Conservation (phyloP, 2,888 invertebrate species). For the Drosophila neutralis region DNA sequence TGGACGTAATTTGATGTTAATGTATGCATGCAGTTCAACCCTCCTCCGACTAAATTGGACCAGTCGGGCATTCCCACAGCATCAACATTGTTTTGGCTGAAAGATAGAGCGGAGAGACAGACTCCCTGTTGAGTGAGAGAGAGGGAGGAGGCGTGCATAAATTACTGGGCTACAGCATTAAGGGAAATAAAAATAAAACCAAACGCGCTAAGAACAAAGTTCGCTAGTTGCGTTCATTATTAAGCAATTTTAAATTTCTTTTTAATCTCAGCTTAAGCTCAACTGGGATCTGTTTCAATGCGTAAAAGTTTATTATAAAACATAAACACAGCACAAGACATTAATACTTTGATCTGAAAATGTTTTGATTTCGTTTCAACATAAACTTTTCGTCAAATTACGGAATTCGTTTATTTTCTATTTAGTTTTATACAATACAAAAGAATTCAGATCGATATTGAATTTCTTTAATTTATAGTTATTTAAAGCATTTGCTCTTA, state of each 20-base stretch:
- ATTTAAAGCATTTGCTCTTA: neutral
- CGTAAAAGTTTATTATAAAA: neutral
- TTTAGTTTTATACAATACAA: too few relatives aligned
- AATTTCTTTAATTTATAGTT: neutral
- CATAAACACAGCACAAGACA: neutral
- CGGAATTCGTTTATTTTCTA: neutral
- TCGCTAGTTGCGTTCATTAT: slow-evolving; percentile 57
- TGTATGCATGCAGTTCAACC: slow-evolving; percentile 62
- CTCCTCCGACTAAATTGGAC: slow-evolving; percentile 9
- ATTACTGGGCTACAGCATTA: slow-evolving; percentile 47
- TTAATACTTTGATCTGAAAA: neutral
- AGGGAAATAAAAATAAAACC: slow-evolving; percentile 50
- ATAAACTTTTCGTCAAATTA: neutral
- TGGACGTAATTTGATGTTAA: slow-evolving; percentile 70
- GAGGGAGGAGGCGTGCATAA: slow-evolving; percentile 46
- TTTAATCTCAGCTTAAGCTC: slow-evolving; percentile 6
- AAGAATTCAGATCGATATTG: neutral
- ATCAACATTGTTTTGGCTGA: slow-evolving; percentile 7
- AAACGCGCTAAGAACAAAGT: slow-evolving; percentile 20
- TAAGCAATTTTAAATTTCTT: slow-evolving; percentile 31
- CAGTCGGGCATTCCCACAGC: slow-evolving; percentile 2
- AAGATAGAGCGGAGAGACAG: neutral
- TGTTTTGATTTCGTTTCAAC: neutral
- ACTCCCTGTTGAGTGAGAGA: neutral
- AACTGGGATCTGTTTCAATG: slow-evolving; percentile 1